These are phyloP conservation scores for Calephelis nemesis DNA, from an alignment of 1,140 invertebrate genomes.

Conservation along the genomic window DNA sequence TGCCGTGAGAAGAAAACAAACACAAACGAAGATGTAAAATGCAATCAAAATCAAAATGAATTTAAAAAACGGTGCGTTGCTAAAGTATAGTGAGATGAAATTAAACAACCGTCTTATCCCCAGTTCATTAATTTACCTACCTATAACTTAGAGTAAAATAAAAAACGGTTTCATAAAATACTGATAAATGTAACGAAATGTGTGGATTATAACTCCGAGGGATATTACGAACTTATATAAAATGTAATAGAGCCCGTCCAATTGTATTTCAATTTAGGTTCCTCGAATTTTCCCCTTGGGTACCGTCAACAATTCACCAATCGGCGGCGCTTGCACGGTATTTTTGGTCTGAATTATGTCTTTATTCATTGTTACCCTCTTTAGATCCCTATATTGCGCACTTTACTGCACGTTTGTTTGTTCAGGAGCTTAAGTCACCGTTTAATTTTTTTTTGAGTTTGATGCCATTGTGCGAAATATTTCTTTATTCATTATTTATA, in stretches of 20 bases:
- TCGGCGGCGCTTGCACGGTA: constrained; percentile 42
- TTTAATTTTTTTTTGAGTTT: background rate
- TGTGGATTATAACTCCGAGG: background rate
- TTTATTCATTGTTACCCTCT: constrained; percentile 35
- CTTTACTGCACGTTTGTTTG: constrained; percentile 23
- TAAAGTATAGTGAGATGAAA: too few species aligned
- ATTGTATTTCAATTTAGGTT: constrained; percentile 3
- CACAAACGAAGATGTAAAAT: too few species aligned
- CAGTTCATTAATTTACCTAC: too few species aligned
- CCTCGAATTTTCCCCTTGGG: constrained; percentile 35
- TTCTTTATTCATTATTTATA: too few species aligned
- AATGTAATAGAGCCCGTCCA: background rate
- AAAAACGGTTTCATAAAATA: too few species aligned
- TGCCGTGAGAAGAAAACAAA: too few species aligned
- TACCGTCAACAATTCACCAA: constrained; percentile 35
- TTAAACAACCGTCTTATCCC: too few species aligned
- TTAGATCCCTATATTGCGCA: constrained; percentile 36
- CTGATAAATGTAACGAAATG: background rate
- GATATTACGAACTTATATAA: background rate
- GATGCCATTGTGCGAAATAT: background rate
- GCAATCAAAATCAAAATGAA: too few species aligned
- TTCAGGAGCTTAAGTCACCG: background rate
- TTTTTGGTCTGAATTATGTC: constrained; percentile 50
- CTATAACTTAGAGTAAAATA: too few species aligned
- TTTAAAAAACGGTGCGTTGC: too few species aligned